Conservation (phyloP, 1,140 invertebrate genomes). For the Reticulitermes speratus region DNA sequence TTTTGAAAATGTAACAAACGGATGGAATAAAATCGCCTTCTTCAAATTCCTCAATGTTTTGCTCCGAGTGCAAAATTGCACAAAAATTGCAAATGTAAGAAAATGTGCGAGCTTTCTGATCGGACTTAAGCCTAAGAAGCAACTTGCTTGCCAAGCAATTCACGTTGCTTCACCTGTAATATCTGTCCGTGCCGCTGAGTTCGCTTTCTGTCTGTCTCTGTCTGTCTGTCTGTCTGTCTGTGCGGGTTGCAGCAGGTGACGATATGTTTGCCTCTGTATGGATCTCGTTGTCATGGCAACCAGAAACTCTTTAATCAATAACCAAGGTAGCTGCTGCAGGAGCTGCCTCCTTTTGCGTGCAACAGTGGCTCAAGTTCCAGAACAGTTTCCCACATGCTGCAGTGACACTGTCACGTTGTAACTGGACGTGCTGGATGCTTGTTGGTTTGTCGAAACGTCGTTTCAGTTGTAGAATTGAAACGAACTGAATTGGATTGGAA, state of each 20-base stretch:
- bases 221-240: not conserved
- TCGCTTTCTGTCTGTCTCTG: not conserved
- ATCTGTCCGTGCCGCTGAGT: not conserved
- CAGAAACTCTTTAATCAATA: slow-evolving; percentile 23
- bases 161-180: not conserved
- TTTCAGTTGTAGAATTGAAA: too few relatives aligned
- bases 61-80: not conserved
- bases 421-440: too few relatives aligned
- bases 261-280: slow-evolving; percentile 26
- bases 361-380: not conserved
- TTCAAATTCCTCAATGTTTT: too few relatives aligned
- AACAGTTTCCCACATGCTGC: not conserved
- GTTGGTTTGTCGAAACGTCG: too few relatives aligned
- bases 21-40: too few relatives aligned
- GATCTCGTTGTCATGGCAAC: slow-evolving; percentile 20
- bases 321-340: slow-evolving; percentile 16
- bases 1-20: too few relatives aligned
- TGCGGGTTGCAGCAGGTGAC: slow-evolving; percentile 25
- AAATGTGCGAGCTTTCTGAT: not conserved
- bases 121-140: not conserved
- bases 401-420: not conserved
- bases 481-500: too few relatives aligned
- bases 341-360: not conserved
- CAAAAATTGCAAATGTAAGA: not conserved
- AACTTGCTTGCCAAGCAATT: not conserved